phyloP scores from a whole-genome alignment of 1,140 invertebrate genomes.

The Manduca sexta region DNA sequence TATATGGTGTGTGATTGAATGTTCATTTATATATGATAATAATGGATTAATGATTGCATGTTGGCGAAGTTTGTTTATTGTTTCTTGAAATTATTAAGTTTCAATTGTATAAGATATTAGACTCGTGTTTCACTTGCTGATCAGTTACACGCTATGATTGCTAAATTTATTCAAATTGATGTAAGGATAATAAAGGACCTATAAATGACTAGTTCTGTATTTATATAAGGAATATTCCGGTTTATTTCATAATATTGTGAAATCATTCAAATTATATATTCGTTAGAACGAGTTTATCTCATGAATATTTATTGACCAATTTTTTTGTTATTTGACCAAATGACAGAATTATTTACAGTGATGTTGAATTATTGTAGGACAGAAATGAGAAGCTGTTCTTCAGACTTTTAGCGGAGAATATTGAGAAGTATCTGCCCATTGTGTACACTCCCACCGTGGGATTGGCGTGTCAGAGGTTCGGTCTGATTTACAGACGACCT shows the following conservation, averaged over 20 bases:
- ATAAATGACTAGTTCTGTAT: not conserved
- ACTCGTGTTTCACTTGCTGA: no score
- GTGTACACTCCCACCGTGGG: conserved; percentile 99
- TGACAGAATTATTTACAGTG: conserved; percentile 20
- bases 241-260: no score
- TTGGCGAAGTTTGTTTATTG: no score
- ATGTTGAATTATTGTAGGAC: conserved; percentile 78
- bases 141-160: no score
- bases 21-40: no score
- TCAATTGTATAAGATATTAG: no score
- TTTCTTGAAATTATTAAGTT: no score
- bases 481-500: conserved; percentile 94
- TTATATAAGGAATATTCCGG: not conserved
- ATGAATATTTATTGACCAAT: not conserved
- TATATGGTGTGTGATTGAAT: no score
- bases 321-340: not conserved
- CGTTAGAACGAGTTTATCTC: not conserved
- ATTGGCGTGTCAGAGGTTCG: conserved; percentile 97
- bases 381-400: conserved; percentile 98
- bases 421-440: conserved; percentile 97
- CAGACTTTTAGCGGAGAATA: conserved; percentile 92
- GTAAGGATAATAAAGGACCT: no score
- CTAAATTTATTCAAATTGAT: no score
- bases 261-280: no score
- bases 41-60: no score